Base-by-base conservation (phyloP, 1,140 invertebrate species). In the Ruditapes philippinarum region DNA sequence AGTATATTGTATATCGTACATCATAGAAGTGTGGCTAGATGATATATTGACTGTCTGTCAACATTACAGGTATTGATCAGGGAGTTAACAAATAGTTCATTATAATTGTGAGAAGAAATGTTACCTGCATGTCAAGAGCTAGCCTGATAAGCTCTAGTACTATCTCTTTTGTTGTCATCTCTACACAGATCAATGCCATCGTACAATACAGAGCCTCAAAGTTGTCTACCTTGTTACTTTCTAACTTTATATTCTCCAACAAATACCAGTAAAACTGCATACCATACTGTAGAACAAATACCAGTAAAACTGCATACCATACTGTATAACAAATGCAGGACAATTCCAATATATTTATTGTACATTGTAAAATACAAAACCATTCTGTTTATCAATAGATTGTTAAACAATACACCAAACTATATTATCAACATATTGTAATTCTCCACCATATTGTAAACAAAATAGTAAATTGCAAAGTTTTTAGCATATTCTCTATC, bases 191-290 rank as follows among this genome's bases (percentile, higher is more conserved):
- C 83, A 99, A 96, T 45, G 98, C 98, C 88, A 99, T 96, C 0
- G 99, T 99, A 85, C 98, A 99, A 94, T 98, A 99, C 62, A 99
- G 91, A 17, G 98, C 97, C 95, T 98, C 97, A 90, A 98, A 97
- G 96, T 99, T 98, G 90, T 98, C 97, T 17, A 97, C 96, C 3
- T 97, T 97, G 95, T 99, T 98, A 60, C 97, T 98, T 70, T 97
- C 96, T 89, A 98, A 96, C 94, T 98, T 97, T 2, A 98, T 93
- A 91, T 97, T 97, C 90, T 98, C 97, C 91, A 97, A 97, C 1
- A 98, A 91, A 88, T 95, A 94, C 88, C 92, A 94, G 82, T 95
- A 95, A 54, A 96, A 93, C 86, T 94, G 91, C 76, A 92, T 90
- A 28, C 93, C 93, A 91, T 90, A 93, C 94, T 95, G 89, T 40